Base-by-base conservation (phyloP, 2,888 invertebrate species). In the Sepioteuthis lessoniana region DNA sequence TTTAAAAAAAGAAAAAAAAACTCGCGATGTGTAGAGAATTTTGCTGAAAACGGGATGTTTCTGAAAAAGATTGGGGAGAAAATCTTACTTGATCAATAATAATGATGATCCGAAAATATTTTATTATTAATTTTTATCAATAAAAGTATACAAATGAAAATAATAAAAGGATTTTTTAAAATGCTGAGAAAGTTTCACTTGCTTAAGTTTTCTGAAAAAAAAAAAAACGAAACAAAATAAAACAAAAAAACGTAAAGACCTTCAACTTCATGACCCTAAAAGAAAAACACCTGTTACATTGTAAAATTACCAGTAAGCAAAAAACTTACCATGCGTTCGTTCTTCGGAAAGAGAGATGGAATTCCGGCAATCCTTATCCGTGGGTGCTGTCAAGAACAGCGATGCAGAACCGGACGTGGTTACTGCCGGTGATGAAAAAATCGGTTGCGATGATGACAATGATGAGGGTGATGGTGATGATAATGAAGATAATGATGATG, bases 381-480 rank as follows among this genome's bases (percentile, higher is more conserved):
- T 91, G 38, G 91, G 38, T 91, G 91, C 31, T 42, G 91, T 31
- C 31, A 46, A 10, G 28, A 46, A 46, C 46, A 46, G 91, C 10
- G 91, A 38, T 16, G 91, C 31, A 42, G 91, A 42, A 25, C 42
- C 38, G 3, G 91, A 91, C 91, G 91, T 42, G 25, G 91, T 42
- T 91, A 37, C 38, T 91, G 91, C 38, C 42, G 91, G 46, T 25
- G 38, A 91, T 91, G 46, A 91, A 31, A 46, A 91, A 42, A 31
- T 42, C 46, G 91, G 37, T 91, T 38, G 46, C 16, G 91, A 91
- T 38, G 91, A 91, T 91, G 91, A 38, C 46, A 46, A 91, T 91
- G 91, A 91, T 42, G 91, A 91, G 38, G 91, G 25, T 37, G 46
- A 91, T 91, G 46, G 46, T 91, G 91, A 91, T 91, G 91, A 42